phyloP scores from a whole-genome alignment of 1,140 invertebrate genomes.

The Reticulitermes speratus region DNA sequence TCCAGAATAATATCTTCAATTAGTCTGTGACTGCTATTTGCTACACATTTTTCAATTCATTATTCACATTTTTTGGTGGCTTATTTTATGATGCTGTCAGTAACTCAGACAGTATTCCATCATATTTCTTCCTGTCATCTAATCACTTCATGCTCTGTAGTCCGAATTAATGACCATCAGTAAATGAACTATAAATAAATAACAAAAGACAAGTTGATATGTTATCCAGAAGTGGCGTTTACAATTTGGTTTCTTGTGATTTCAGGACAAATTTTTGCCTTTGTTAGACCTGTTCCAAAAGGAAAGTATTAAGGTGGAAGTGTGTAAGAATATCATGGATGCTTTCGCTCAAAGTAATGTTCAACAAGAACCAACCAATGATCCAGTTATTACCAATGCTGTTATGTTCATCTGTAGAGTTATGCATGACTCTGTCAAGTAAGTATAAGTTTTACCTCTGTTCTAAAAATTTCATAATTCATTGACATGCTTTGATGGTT shows the following conservation, averaged over 20 bases:
- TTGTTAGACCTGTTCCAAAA: constrained; percentile 87
- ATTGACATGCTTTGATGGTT: too few species aligned
- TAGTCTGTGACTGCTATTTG: too few species aligned
- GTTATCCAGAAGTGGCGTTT: background rate
- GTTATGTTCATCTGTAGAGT: constrained; percentile 83
- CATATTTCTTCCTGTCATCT: too few species aligned
- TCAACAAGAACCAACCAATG: constrained; percentile 63
- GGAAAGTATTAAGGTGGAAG: constrained; percentile 75
- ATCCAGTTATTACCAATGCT: constrained; percentile 83
- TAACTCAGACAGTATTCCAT: too few species aligned
- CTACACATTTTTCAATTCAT: too few species aligned
- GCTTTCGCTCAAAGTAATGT: constrained; percentile 58
- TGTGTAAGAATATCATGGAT: constrained; percentile 80
- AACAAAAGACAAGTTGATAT: background rate
- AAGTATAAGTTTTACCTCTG: constrained; percentile 42
- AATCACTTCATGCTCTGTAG: background rate
- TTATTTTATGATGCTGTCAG: too few species aligned
- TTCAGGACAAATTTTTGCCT: constrained; percentile 83
- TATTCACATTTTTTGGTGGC: too few species aligned
- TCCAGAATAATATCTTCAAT: too few species aligned
- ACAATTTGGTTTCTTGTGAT: background rate
- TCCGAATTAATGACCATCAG: background rate
- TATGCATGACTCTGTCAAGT: constrained; percentile 92
- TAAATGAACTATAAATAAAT: background rate
- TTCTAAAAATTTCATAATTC: background rate